phyloP scores from a whole-genome alignment of 2,888 invertebrate species.

The Drosophila paramelanica region DNA sequence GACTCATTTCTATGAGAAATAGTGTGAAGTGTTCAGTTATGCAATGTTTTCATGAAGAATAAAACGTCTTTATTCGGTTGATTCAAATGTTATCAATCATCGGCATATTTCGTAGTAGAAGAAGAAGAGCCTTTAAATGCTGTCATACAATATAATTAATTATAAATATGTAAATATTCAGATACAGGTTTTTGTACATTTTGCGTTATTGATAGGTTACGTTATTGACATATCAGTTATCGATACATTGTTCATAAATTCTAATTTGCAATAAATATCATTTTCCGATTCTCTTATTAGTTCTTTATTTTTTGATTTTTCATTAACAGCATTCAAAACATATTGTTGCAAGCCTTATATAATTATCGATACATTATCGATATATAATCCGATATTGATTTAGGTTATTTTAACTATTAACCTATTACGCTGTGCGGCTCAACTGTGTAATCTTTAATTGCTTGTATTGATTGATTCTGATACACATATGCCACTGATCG shows the following conservation, averaged over 20 bases:
- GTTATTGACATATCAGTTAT: neutral
- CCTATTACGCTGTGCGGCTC: no score
- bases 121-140: no score
- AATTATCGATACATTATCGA: neutral
- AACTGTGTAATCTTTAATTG: neutral
- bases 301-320: no score
- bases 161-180: no score
- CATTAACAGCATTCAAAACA: no score
- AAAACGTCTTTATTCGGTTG: neutral
- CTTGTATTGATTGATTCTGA: neutral
- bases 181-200: no score
- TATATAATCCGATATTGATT: neutral
- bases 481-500: slow-evolving; percentile 3
- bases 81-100: neutral
- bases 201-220: no score
- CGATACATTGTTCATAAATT: neutral
- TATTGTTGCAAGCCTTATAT: no score
- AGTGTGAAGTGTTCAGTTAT: no score
- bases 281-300: no score
- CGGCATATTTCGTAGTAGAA: neutral
- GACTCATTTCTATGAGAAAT: neutral
- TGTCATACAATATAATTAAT: no score
- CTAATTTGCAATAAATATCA: no score
- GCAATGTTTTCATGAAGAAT: neutral
- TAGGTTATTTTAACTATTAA: neutral